These are phyloP conservation scores for Aleiodes leptofemur DNA, from an alignment of 2,888 invertebrate genomes.

Conservation along the genomic window DNA sequence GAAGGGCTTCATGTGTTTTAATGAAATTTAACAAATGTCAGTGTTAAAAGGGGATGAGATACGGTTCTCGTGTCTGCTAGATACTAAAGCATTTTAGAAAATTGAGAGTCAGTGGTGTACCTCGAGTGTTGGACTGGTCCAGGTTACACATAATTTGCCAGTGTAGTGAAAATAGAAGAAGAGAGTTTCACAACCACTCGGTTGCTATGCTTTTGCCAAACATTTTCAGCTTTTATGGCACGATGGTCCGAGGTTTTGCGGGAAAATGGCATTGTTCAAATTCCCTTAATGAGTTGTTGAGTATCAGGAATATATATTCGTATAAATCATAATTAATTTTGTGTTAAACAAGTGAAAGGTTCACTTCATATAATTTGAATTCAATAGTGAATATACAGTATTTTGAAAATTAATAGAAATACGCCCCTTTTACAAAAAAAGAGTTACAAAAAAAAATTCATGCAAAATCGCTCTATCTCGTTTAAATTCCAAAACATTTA, in stretches of 20 bases:
- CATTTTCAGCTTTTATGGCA: neutral
- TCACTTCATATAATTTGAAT: too few species aligned
- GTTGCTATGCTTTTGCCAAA: neutral
- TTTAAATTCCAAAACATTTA: too few species aligned
- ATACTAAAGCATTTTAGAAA: conserved; percentile 29
- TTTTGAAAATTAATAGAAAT: too few species aligned
- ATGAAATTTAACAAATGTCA: conserved; percentile 33
- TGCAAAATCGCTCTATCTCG: too few species aligned
- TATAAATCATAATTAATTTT: too few species aligned
- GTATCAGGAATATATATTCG: conserved; percentile 5
- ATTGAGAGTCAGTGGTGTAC: conserved; percentile 34
- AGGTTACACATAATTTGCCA: conserved; percentile 41
- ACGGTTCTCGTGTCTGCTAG: neutral
- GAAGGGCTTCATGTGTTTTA: conserved; percentile 17
- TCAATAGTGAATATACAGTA: too few species aligned
- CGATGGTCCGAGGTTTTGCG: conserved; percentile 43
- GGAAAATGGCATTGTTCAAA: conserved; percentile 47
- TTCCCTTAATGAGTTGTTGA: conserved; percentile 47
- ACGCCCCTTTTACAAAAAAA: too few species aligned
- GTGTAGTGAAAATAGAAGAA: neutral
- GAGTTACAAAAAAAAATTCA: too few species aligned
- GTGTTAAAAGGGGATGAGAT: neutral
- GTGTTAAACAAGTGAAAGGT: too few species aligned
- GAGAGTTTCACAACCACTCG: conserved; percentile 18
- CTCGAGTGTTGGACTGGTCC: conserved; percentile 16